phyloP scores from a whole-genome alignment of 2,888 invertebrate species.

The Orthosia incerta region DNA sequence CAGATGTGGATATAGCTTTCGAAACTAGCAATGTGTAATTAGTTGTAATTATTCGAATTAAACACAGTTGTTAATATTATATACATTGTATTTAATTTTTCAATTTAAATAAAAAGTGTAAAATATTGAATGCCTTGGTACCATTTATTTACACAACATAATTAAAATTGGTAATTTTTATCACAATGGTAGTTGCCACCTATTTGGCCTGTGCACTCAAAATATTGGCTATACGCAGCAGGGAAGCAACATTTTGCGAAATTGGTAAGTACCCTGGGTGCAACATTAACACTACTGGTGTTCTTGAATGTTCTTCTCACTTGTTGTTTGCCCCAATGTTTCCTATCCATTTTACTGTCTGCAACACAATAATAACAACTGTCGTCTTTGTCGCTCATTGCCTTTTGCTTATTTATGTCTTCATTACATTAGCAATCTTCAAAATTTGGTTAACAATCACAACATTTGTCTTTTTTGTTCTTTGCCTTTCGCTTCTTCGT shows the following conservation, averaged over 20 bases:
- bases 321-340: neutral
- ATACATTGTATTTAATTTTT: neutral
- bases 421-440: conserved; percentile 4
- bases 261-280: neutral
- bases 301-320: neutral
- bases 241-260: conserved; percentile 12
- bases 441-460: neutral
- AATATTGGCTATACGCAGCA: conserved; percentile 6
- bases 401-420: neutral
- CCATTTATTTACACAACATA: conserved; percentile 9
- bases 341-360: neutral
- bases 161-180: conserved; percentile 6
- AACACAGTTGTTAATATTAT: conserved; percentile 5
- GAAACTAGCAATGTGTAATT: neutral
- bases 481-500: neutral
- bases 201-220: conserved; percentile 19
- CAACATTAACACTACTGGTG: neutral
- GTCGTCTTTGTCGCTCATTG: too few relatives aligned
- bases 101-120: neutral
- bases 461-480: neutral
- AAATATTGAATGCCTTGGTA: neutral
- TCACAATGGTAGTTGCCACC: conserved; percentile 17
- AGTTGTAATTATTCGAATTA: neutral
- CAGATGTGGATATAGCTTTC: too few relatives aligned
- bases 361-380: neutral